Conservation (phyloP, 2,888 invertebrate genomes). For the Cryptus armator region DNA sequence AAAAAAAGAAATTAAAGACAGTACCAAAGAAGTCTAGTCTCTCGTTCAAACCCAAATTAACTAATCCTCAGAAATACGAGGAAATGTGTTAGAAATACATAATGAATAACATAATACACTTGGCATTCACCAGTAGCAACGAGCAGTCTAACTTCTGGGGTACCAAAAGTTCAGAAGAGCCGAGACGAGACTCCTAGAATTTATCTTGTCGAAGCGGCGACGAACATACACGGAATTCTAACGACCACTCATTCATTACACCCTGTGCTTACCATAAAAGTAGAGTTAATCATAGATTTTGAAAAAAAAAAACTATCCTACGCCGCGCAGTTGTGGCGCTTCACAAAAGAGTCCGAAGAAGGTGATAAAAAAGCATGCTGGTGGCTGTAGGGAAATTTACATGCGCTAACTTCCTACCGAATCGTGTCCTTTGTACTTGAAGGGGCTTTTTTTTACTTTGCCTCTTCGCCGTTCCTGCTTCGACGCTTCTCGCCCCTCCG, state of each 20-base stretch:
- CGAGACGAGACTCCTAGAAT: conserved; percentile 53
- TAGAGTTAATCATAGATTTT: conserved; percentile 65
- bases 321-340: background rate
- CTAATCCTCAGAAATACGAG: conserved; percentile 40
- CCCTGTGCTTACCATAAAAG: conserved; percentile 60
- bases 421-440: conserved; percentile 54
- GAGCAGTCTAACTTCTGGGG: background rate
- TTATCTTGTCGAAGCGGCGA: conserved; percentile 52
- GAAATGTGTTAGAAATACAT: conserved; percentile 54
- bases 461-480: conserved; percentile 33
- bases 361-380: conserved; percentile 45
- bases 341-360: conserved; percentile 46
- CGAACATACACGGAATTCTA: conserved; percentile 58
- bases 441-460: conserved; percentile 22
- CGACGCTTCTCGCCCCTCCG: conserved; percentile 36
- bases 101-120: conserved; percentile 64
- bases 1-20: conserved; percentile 10
- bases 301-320: conserved; percentile 13
- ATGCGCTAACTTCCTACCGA: conserved; percentile 64
- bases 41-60: conserved; percentile 49
- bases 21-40: conserved; percentile 20
- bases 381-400: conserved; percentile 59
- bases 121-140: conserved; percentile 54
- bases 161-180: conserved; percentile 25
- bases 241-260: conserved; percentile 56